phyloP scores from a whole-genome alignment of 37 sponge, comb jelly and placozoan species.

The Theonella swinhoei region DNA sequence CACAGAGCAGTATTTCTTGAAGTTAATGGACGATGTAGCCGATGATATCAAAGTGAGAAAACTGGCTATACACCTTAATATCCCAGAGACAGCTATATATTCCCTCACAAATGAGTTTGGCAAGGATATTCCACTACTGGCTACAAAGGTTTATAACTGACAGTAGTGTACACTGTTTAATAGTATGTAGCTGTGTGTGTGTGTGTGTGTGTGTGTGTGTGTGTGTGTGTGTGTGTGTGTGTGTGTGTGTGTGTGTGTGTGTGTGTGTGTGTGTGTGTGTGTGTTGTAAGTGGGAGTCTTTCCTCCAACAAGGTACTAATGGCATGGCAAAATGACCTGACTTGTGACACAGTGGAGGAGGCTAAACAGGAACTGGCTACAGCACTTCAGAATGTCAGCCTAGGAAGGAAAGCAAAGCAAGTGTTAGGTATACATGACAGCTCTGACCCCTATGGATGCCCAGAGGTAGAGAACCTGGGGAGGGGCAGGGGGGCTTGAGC shows the following conservation, averaged over 20 bases:
- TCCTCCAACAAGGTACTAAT: background rate
- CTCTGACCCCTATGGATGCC: no score
- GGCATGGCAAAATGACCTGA: background rate
- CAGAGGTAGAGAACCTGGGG: no score
- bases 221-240: no score
- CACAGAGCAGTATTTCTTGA: background rate
- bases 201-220: background rate
- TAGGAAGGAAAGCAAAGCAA: background rate
- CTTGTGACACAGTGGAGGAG: background rate
- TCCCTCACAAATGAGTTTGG: background rate
- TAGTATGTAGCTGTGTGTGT: background rate
- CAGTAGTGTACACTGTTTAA: no score
- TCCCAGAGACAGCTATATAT: background rate
- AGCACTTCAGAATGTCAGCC: background rate
- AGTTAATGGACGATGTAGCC: background rate
- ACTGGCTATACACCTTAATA: background rate
- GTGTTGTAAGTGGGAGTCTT: no score
- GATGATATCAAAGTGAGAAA: background rate
- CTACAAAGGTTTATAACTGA: background rate
- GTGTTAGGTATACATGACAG: no score
- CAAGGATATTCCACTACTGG: background rate
- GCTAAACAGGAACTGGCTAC: background rate
- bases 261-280: no score
- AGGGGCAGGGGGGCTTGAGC: no score
- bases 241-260: no score